Conservation (phyloP, 2,888 invertebrate genomes). For the Corythucha ciliata region DNA sequence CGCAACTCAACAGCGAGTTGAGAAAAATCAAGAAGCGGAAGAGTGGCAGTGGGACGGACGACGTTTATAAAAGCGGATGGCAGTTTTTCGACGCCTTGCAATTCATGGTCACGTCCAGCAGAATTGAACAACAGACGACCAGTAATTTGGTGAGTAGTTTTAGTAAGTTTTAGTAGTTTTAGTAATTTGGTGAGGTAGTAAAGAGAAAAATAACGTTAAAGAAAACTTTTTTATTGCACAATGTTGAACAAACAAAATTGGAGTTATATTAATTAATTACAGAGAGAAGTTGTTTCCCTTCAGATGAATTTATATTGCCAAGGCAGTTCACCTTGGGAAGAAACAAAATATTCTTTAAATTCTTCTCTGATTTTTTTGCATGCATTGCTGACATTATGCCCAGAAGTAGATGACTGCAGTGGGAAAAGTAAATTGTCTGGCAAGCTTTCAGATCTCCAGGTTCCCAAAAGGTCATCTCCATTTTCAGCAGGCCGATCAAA, state of each 20-base stretch:
- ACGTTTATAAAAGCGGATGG: conserved; percentile 12
- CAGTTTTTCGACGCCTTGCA: conserved; percentile 16
- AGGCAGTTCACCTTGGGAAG: conserved; percentile 20
- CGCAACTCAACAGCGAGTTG: conserved; percentile 16
- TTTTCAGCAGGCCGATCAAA: conserved; percentile 14
- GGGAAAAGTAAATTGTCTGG: conserved; percentile 11
- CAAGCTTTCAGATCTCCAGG: conserved; percentile 5
- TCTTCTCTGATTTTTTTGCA: conserved; percentile 19
- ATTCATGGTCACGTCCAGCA: conserved; percentile 13
- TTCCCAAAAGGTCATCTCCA: conserved; percentile 6
- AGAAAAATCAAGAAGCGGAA: conserved; percentile 15
- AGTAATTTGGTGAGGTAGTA: background rate
- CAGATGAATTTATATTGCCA: conserved; percentile 19
- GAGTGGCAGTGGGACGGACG: conserved; percentile 13
- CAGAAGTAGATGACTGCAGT: conserved; percentile 1
- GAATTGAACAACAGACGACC: conserved; percentile 6
- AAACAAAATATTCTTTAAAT: conserved; percentile 28
- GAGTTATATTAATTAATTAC: conserved; percentile 10
- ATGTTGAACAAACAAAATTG: too few relatives aligned
- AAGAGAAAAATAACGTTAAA: background rate
- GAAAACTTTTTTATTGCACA: conserved; percentile 8
- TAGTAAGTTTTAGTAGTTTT: background rate
- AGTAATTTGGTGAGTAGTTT: conserved; percentile 15
- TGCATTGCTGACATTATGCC: conserved; percentile 15
- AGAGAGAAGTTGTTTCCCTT: conserved; percentile 13